Percentiles rank a stretch among this genome's conserved stretches.
Evolutionary conservation across 53 echinoderm and acorn worm genomes (phyloP).

Genomic region (Paracentrotus lividus): DNA sequence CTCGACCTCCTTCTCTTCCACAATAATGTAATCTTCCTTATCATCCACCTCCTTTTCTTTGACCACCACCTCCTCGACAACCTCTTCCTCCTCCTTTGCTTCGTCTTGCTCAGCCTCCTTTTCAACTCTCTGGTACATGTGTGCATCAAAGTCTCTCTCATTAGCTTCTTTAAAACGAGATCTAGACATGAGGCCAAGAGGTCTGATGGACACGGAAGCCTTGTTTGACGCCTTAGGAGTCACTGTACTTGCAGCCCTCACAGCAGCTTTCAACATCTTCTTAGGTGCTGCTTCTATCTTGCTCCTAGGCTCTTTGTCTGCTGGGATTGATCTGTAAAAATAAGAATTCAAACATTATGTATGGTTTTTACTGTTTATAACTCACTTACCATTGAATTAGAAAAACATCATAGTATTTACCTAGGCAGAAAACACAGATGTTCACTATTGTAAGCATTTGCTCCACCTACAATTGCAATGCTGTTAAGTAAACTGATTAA

Average conservation of each 20-base stretch:
- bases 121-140: conserved; percentile 82
- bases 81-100: not conserved
- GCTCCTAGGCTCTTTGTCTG: conserved; percentile 20
- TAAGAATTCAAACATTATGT: too few species aligned
- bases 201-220: conserved; percentile 44
- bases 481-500: too few species aligned
- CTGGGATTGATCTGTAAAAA: conserved; percentile 52
- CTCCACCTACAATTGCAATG: too few species aligned
- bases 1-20: not conserved
- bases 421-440: not conserved
- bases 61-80: conserved; percentile 62
- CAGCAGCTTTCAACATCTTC: conserved; percentile 70
- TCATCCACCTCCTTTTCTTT: not conserved
- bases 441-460: not conserved
- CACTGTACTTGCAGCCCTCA: conserved; percentile 17
- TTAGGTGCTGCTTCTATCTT: conserved; percentile 27
- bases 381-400: not conserved
- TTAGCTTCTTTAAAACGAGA: conserved; percentile 78
- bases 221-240: not conserved
- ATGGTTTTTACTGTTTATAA: not conserved
- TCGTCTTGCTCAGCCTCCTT: conserved; percentile 11
- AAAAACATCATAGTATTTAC: not conserved
- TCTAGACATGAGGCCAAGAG: conserved; percentile 76
- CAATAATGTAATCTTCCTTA: too few species aligned
- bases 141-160: conserved; percentile 87